Evolutionary conservation across 2,888 invertebrate genomes (phyloP).

Genomic region (Stenodera caucasica): DNA sequence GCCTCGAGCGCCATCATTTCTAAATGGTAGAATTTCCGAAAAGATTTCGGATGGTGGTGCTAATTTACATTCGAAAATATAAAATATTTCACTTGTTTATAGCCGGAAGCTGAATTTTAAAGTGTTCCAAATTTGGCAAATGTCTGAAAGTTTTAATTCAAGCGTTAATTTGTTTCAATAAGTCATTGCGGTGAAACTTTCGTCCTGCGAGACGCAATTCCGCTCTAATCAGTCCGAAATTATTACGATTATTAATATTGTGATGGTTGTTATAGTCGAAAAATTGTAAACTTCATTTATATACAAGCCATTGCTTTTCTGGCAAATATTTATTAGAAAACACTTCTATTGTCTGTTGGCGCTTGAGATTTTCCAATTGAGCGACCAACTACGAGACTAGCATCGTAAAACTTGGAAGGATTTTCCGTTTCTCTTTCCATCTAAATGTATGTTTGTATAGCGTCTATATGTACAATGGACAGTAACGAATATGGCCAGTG

Average conservation of each 20-base stretch:
- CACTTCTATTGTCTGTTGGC: conserved; percentile 40
- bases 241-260: too few species aligned
- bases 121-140: conserved; percentile 27
- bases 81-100: conserved; percentile 31
- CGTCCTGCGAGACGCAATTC: too few species aligned
- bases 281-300: conserved; percentile 28
- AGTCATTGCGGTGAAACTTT: conserved; percentile 26
- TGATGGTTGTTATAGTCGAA: conserved; percentile 3
- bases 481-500: conserved; percentile 32
- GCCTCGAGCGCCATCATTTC: neutral
- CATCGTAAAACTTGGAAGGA: conserved; percentile 32
- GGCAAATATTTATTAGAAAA: conserved; percentile 43
- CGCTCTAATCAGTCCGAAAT: too few species aligned
- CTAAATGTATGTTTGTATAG: neutral
- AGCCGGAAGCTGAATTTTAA: conserved; percentile 29
- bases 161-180: conserved; percentile 34
- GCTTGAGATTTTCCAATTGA: conserved; percentile 42
- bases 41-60: conserved; percentile 10
- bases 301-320: conserved; percentile 35
- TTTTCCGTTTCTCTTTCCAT: conserved; percentile 31
- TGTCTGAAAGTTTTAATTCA: conserved; percentile 35
- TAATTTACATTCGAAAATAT: conserved; percentile 31
- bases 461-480: conserved; percentile 28
- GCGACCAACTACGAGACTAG: conserved; percentile 34
- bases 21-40: neutral